Evolutionary conservation across 2,113 vertebrate genomes (phyloP).

Genomic region (Anarrhichthys ocellatus): DNA sequence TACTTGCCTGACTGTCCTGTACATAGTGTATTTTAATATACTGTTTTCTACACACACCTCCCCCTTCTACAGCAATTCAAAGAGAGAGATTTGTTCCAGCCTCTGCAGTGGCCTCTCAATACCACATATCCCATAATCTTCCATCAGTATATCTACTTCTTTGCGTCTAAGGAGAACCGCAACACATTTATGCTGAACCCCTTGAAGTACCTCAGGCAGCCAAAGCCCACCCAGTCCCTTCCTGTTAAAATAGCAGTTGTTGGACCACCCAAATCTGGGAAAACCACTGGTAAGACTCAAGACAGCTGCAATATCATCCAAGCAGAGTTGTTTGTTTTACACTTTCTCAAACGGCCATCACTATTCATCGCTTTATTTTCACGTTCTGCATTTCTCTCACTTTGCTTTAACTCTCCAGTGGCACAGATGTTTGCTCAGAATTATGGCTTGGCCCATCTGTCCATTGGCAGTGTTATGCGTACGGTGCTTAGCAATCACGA

Average conservation of each 20-base stretch:
- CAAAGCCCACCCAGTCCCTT: constrained; percentile 84
- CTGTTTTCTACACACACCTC: neutral
- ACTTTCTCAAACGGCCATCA: neutral
- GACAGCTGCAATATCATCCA: neutral
- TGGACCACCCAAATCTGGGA: constrained; percentile 95
- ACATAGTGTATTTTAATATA: constrained; percentile 4
- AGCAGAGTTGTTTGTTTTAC: neutral
- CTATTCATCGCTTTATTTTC: neutral
- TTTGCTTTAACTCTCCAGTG: constrained; percentile 79
- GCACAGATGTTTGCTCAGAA: constrained; percentile 85
- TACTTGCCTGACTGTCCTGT: neutral
- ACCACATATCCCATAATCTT: constrained; percentile 87
- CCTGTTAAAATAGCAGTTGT: constrained; percentile 89
- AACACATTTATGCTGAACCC: constrained; percentile 91
- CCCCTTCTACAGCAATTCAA: constrained; percentile 78
- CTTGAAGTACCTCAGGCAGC: constrained; percentile 91
- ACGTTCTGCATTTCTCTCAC: neutral
- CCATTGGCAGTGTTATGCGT: constrained; percentile 86
- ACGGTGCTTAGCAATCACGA: constrained; percentile 81
- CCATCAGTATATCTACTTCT: constrained; percentile 93
- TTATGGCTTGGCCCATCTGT: constrained; percentile 87
- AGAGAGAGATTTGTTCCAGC: constrained; percentile 89
- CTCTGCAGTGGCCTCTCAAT: constrained; percentile 78
- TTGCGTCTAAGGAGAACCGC: constrained; percentile 89
- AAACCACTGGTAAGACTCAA: constrained; percentile 88